Evolutionary conservation across 2,797 vertebrate species (phyloP).

Genomic region (Onychomys leucogaster): DNA sequence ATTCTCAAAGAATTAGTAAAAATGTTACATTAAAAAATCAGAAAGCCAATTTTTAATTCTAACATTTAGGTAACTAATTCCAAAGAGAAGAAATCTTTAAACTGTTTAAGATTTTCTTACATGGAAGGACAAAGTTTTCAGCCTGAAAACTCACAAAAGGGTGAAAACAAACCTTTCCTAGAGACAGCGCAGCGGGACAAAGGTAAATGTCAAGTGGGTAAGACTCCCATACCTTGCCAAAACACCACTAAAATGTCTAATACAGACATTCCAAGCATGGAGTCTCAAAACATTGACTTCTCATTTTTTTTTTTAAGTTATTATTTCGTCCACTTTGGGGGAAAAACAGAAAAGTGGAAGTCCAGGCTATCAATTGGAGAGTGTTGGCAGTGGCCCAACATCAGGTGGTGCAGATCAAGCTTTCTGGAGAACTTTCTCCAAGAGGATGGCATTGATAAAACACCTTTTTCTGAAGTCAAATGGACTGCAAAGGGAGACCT

Average conservation of each 20-base stretch:
- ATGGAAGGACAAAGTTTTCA: constrained; percentile 34
- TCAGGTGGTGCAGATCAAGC: neutral
- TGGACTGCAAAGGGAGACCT: neutral
- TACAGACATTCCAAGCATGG: constrained; percentile 33
- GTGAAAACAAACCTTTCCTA: constrained; percentile 27
- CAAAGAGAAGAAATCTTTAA: constrained; percentile 38
- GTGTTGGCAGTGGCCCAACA: neutral
- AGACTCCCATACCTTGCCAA: constrained; percentile 15
- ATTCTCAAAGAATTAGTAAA: neutral
- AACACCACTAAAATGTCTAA: constrained; percentile 12
- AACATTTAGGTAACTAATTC: constrained; percentile 48
- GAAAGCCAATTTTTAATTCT: constrained; percentile 41
- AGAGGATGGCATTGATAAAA: neutral
- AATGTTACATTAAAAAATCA: constrained; percentile 16
- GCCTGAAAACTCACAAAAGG: neutral
- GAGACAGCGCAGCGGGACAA: neutral
- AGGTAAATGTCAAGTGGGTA: neutral
- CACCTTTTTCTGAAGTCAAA: neutral
- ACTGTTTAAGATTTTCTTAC: constrained; percentile 36
- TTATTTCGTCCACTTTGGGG: neutral
- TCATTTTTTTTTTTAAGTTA: neutral
- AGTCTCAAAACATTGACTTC: constrained; percentile 45
- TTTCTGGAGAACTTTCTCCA: neutral
- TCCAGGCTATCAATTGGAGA: neutral
- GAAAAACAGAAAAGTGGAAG: neutral